Conservation (phyloP, 2,888 invertebrate genomes). For the Coenonympha arcania region DNA sequence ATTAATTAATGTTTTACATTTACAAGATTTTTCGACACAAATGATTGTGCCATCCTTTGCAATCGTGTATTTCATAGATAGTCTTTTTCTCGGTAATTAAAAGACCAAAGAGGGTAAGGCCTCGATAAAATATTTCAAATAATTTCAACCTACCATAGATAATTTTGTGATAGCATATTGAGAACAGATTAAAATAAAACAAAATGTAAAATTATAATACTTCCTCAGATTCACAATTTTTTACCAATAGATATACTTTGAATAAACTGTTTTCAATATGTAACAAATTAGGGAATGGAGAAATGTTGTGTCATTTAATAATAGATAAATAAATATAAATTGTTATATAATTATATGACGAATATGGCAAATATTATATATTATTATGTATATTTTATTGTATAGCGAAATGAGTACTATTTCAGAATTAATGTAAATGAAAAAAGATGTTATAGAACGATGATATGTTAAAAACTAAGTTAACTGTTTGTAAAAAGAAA, state of each 20-base stretch:
- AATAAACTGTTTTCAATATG: conserved; percentile 48
- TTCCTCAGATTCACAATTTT: conserved; percentile 13
- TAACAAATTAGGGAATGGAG: conserved; percentile 51
- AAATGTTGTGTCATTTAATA: conserved; percentile 70
- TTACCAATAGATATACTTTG: conserved; percentile 23
- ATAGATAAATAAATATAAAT: conserved; percentile 60
- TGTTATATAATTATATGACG: conserved; percentile 68
- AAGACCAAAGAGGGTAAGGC: conserved; percentile 29
- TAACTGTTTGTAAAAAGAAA: conserved; percentile 73
- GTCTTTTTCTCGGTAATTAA: conserved; percentile 31
- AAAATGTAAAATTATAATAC: not conserved
- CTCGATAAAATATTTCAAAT: conserved; percentile 29
- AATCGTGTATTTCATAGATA: conserved; percentile 26
- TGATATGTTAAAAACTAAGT: conserved; percentile 69
- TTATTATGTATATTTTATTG: conserved; percentile 67
- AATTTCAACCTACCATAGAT: conserved; percentile 33
- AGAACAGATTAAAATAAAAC: conserved; percentile 28
- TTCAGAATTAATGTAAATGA: conserved; percentile 70
- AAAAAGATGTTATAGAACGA: conserved; percentile 69
- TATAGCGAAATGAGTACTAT: conserved; percentile 70
- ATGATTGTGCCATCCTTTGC: conserved; percentile 54
- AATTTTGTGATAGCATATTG: conserved; percentile 32
- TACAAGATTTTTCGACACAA: conserved; percentile 43
- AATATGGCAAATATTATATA: conserved; percentile 57
- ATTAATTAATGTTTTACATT: conserved; percentile 29